phyloP scores from a whole-genome alignment of 2,888 invertebrate genomes.

The Euplagia quadripunctaria region DNA sequence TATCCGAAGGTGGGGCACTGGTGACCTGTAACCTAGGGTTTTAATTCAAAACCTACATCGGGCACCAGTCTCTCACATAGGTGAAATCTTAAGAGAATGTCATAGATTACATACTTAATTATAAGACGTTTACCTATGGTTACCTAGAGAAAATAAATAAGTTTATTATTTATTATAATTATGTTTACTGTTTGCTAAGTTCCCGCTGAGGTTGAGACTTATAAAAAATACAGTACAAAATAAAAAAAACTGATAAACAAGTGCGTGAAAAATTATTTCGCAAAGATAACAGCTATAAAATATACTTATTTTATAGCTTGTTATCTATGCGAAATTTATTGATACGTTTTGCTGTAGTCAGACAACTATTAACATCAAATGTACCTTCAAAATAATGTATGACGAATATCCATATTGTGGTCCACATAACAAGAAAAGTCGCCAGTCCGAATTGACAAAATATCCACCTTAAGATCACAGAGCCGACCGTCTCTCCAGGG shows the following conservation, averaged over 20 bases:
- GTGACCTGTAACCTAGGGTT: too few relatives aligned
- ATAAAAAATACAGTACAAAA: too few relatives aligned
- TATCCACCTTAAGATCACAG: conserved; percentile 81
- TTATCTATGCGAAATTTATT: too few relatives aligned
- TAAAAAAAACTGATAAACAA: neutral
- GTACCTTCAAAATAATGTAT: conserved; percentile 90
- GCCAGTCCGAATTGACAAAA: conserved; percentile 88
- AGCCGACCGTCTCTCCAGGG: conserved; percentile 71
- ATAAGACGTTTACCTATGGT: too few relatives aligned
- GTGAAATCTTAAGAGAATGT: too few relatives aligned
- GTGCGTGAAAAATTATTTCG: neutral
- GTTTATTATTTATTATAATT: too few relatives aligned
- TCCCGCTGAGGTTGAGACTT: neutral
- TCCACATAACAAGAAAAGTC: conserved; percentile 88
- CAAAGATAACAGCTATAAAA: neutral
- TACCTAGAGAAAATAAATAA: too few relatives aligned
- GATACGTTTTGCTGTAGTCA: neutral
- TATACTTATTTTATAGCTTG: too few relatives aligned
- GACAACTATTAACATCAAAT: neutral
- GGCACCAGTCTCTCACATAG: too few relatives aligned
- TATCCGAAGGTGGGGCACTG: too few relatives aligned
- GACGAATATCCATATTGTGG: conserved; percentile 88
- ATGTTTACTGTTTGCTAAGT: neutral
- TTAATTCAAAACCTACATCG: too few relatives aligned
- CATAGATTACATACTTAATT: too few relatives aligned